Evolutionary conservation across 2,113 vertebrate species (phyloP).

Genomic region (Jaculus jaculus): DNA sequence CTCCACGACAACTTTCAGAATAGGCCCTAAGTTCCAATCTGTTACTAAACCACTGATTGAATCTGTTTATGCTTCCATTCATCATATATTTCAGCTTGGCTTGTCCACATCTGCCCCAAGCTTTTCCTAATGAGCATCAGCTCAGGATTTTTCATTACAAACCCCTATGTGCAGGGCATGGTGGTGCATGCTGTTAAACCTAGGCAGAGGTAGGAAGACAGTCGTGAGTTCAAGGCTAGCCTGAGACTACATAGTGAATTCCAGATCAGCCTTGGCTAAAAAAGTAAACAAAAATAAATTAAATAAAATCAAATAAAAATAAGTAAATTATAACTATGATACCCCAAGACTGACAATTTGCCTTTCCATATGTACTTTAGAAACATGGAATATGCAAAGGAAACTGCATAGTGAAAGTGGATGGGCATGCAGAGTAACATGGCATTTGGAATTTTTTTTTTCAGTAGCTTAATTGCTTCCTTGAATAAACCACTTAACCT

Average conservation of each 20-base stretch:
- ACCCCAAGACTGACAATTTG: neutral
- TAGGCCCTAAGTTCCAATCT: neutral
- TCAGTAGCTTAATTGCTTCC: slow-evolving; percentile 7
- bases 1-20: slow-evolving; percentile 45
- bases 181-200: too few species aligned
- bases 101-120: neutral
- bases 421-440: neutral
- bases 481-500: neutral
- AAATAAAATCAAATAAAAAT: too few species aligned
- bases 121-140: slow-evolving; percentile 37
- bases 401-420: neutral
- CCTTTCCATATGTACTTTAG: slow-evolving; percentile 15
- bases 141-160: neutral
- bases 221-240: too few species aligned
- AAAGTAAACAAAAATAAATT: too few species aligned
- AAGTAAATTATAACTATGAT: too few species aligned
- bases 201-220: too few species aligned
- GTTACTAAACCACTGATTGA: neutral
- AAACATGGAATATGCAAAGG: neutral
- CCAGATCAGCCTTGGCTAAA: too few species aligned
- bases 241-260: too few species aligned
- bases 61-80: neutral
- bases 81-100: neutral
- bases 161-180: too few species aligned
- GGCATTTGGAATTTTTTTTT: neutral